Percentiles rank a stretch among this genome's conserved stretches.
These are phyloP conservation scores for Temnothorax ravouxi DNA, from an alignment of 2,888 invertebrate species.

Conservation along the genomic window DNA sequence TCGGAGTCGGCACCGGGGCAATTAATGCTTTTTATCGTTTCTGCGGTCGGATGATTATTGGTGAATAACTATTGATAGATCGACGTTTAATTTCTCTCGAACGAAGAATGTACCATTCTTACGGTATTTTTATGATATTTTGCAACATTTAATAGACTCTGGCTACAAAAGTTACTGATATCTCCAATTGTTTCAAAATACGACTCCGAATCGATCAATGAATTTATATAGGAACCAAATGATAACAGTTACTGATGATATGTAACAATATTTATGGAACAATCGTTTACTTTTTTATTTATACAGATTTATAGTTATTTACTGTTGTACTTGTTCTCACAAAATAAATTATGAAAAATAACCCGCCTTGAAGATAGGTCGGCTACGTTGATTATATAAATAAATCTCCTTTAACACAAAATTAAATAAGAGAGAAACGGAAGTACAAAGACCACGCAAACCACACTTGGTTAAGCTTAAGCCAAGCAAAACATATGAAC, in stretches of 20 bases:
- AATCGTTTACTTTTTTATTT: not conserved
- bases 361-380: not conserved
- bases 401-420: not conserved
- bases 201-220: not conserved
- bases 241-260: not conserved
- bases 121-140: not conserved
- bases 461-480: constrained; percentile 17
- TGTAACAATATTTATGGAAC: constrained; percentile 6
- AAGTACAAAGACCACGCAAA: not conserved
- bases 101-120: not conserved
- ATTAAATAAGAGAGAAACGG: constrained; percentile 1
- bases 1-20: not conserved
- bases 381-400: not conserved
- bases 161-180: not conserved
- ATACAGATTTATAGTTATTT: not conserved
- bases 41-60: constrained; percentile 9
- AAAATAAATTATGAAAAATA: not conserved
- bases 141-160: not conserved
- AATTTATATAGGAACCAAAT: not conserved
- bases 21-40: constrained; percentile 30
- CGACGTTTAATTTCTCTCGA: not conserved
- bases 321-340: not conserved
- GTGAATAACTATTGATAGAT: constrained; percentile 1
- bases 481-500: constrained; percentile 14
- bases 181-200: not conserved